Base-by-base conservation (phyloP, 2,113 vertebrate genomes). In the Mustela nigripes region DNA sequence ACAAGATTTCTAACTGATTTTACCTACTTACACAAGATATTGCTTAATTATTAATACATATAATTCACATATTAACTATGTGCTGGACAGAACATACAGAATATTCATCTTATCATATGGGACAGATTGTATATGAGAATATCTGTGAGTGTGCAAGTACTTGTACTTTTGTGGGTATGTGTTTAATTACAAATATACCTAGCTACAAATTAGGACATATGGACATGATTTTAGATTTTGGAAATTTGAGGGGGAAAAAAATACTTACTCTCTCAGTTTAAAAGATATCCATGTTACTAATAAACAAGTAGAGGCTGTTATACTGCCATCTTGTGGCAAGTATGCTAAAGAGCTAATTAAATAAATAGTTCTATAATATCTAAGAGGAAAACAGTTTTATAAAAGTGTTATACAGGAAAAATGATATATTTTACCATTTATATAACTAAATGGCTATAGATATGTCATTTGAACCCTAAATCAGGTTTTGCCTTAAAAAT, bases 241-340 rank as follows among this genome's bases (percentile, higher is more conserved):
- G 71, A 96, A 96, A 91, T 31, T 39, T 91, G 31, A 93, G 19
- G 11, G 33, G 26, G 5, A 24, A 24, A 58, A 65, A 63, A 28
- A 48, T 39, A 48, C 48, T 10, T 85, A 56, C 56, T 73, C 12
- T 82, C n/a, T 39, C 62, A 60, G 21, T 36, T 50, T 91, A 10
- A 14, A 63, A 78, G 28, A 0, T 1, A 45, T 8, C 24, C 58
- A 7, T 1, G 2, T 0, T 3, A 6, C 6, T 50, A 94, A 91
- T 69, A 81, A 85, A 85, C 85, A 97, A 42, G 73, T 56, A 45
- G 45, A 89, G 94, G 96, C 97, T 98, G 96, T 95, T 97, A 93
- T 97, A 98, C 67, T 98, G 98, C 98, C 98, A 98, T 96, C 98
- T 98, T 98, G 98, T 98, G 99, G 98, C 93, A 98, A 98, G 36